A percentile compares a stretch with the other conserved stretches of the same genome.
phyloP scores from a whole-genome alignment of 2,888 invertebrate genomes.

The Strigamia crassipes region DNA sequence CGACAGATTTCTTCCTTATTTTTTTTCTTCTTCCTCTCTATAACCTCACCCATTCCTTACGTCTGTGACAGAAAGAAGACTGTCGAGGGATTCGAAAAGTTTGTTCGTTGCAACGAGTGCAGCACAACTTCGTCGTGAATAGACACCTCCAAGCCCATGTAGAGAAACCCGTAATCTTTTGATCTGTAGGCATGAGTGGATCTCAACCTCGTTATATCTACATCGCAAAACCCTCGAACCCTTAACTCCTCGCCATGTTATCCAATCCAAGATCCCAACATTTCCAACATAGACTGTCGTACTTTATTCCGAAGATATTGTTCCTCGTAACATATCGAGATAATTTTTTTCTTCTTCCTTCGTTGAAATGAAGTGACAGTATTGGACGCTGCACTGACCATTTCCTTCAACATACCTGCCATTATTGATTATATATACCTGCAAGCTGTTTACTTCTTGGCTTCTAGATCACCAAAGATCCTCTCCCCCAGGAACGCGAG shows the following conservation, averaged over 20 bases:
- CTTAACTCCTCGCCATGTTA: not conserved
- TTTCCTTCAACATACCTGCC: constrained; percentile 33
- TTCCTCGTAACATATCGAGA: not conserved
- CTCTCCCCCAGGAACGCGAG: not conserved
- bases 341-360: not conserved
- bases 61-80: constrained; percentile 38
- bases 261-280: not conserved
- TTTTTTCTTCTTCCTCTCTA: constrained; percentile 13
- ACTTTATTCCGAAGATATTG: not conserved
- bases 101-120: constrained; percentile 13
- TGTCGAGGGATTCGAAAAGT: constrained; percentile 38
- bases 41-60: constrained; percentile 15
- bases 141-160: constrained; percentile 1
- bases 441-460: constrained; percentile 40
- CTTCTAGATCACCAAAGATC: constrained; percentile 42
- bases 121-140: constrained; percentile 13
- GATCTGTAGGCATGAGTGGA: constrained; percentile 30
- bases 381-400: constrained; percentile 25
- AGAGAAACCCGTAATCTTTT: constrained; percentile 23
- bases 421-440: constrained; percentile 38
- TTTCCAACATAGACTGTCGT: not conserved
- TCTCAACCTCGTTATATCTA: constrained; percentile 29
- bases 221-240: constrained; percentile 31
- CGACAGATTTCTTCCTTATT: constrained; percentile 26
- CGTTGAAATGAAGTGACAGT: constrained; percentile 29